Base-by-base conservation (phyloP, 2,888 invertebrate species). In the Meiosimyza decipiens region DNA sequence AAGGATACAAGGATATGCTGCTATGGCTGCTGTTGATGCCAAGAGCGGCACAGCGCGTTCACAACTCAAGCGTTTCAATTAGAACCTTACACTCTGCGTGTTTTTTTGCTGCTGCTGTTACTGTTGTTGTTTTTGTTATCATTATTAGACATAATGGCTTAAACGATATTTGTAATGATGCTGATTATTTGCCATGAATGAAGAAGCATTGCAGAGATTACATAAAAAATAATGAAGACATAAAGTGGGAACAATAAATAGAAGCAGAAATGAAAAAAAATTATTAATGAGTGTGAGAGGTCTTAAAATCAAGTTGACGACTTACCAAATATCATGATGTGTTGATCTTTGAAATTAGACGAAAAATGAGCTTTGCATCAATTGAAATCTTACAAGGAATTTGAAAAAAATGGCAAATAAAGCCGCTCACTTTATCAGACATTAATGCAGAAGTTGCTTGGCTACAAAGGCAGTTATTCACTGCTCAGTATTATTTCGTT, bases 101-200 rank as follows among this genome's bases (percentile, higher is more conserved):
- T 40, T 40, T 40, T 22, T 22, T 28, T 57, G 57, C 49, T 28
- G 65, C 15, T 12, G 65, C 65, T 68, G 47, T n/a, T 59, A 28
- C 59, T 49, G 49, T 57, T 47, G 57, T 49, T 57, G 40, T 18
- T 57, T 50, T 18, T 59, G 60, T 51, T 69, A 51, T n/a, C 54
- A n/a, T 66, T 66, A 5, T 69, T 59, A 18, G 55, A 72, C 69
- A 72, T 72, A 65, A 74, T 66, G 69, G 65, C 71, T 69, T 74
- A 71, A 74, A 72, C 71, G 74, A 60, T 66, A 65, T 72, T 66
- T 72, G 69, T 74, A 72, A 74, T 70, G 74, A 71, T 59, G 68
- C 59, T 57, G 68, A 18, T 68, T 68, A 68, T 68, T 68, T 68
- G 68, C 68, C 28, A 49, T 59, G 49, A 68, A 22, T 59, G 22